Conservation (phyloP, 2,888 invertebrate species). For the Noctuana brunneofusca region DNA sequence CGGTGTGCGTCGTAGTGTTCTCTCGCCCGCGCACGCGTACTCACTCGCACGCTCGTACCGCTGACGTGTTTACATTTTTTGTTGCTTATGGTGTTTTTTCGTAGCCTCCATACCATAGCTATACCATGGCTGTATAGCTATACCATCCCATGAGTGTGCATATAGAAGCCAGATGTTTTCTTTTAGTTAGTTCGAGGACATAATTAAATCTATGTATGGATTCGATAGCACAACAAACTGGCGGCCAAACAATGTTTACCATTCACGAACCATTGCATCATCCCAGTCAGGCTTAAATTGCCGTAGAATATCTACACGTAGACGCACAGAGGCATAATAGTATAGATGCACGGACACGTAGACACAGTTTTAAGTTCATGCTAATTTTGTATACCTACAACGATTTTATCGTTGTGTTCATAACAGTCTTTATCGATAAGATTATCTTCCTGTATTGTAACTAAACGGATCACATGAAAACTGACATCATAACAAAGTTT, state of each 20-base stretch:
- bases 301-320: constrained; percentile 10
- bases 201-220: constrained; percentile 19
- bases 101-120: constrained; percentile 43
- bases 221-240: constrained; percentile 7
- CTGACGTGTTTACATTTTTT: constrained; percentile 81
- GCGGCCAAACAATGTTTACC: constrained; percentile 37
- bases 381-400: constrained; percentile 7
- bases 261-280: constrained; percentile 42
- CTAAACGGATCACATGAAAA: constrained; percentile 3
- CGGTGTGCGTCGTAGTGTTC: constrained; percentile 55
- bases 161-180: constrained; percentile 41
- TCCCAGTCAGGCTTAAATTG: constrained; percentile 25
- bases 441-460: constrained; percentile 7
- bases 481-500: neutral
- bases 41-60: constrained; percentile 69
- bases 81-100: constrained; percentile 59
- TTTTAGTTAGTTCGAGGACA: constrained; percentile 26
- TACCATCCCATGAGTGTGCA: constrained; percentile 38
- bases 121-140: constrained; percentile 35
- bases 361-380: neutral
- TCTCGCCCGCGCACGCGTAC: constrained; percentile 71
- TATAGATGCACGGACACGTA: neutral
- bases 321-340: neutral
- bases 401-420: neutral
- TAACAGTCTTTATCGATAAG: constrained; percentile 7